Base-by-base conservation (phyloP, 92 coral and sea anemone species). In the Porites cylindrica region DNA sequence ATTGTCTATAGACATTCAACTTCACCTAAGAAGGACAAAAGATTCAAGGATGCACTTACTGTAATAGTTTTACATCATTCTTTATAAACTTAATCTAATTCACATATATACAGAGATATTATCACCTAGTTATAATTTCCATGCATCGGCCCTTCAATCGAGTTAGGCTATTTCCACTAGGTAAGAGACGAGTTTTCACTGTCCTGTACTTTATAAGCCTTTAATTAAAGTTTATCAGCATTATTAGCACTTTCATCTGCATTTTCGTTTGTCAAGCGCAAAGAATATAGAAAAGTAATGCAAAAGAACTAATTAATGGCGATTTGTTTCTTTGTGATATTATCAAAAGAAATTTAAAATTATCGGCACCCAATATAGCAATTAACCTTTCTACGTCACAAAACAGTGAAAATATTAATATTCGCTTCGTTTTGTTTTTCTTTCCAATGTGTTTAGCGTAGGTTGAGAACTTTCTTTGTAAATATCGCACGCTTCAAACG, bases 371-470 rank as follows among this genome's bases (percentile, higher is more conserved):
- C 47, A 58, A 62, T 81, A 68, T 11, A 23, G 77, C 50, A 26
- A 70, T 58, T 38, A 29, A 71, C 71, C 78, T 74, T 17, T 29
- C 38, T 10, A 38, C 76, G 86, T 82, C 78, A 70, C 56, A 82
- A 38, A 23, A 69, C 1, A 16, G 20, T 16, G 20, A 24, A 62
- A 43, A 52, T 54, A 74, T 24, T 17, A 82, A 70, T 19, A 29
- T 70, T 56, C 60, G 12, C 53, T 65, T 53, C 16, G 51, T 51
- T 51, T 53, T 54, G 11, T 47, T n/a, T 58, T 23, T 50, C 20
- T 50, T 29, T 8, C 17, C 50, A 13, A 14, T 12, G 11, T 2
- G 21, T 26, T 47, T 64, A 13, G 12, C 50, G 50, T 58, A 54
- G 47, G 50, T 43, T 16, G 16, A 79, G 43, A 9, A 50, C 61